Base-by-base conservation (phyloP, 2,113 vertebrate genomes). In the Prionailurus viverrinus region DNA sequence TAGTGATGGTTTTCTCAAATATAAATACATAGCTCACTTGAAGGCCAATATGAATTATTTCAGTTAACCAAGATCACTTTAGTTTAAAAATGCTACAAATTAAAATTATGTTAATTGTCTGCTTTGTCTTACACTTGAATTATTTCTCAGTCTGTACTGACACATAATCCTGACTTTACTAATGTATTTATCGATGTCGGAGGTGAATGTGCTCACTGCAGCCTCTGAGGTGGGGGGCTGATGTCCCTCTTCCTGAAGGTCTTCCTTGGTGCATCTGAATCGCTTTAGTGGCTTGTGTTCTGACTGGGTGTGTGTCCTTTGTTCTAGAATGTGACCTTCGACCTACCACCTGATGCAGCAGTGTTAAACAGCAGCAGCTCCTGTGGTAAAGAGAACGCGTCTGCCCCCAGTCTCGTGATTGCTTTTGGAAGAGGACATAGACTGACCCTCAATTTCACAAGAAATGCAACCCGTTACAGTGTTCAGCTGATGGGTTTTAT, bases 321-420 rank as follows among this genome's bases (percentile, higher is more conserved):
- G 65, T 93, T 95, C 74, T 97, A 99, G 99, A 98, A 82, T 0
- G 76, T 15, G 0, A 98, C 27, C 65, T 97, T 99, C 12, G 0
- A 36, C 1, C 99, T 99, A 94, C 99, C 99, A 0, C 8, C 97
- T 78, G 98, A 98, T 0, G 98, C 99, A 74, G 3, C 84, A 5
- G 98, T 99, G 18, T 95, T 98, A 4, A 93, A 87, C 1, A 97
- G 83, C 86, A 99, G 99, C 97, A 99, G 99, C 97, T 99, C 99
- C 0, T 99, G 99, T 69, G 99, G 98, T 14, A 74, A 88, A 66
- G 78, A 18, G 29, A 94, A 95, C 0, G 0, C 12, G 51, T 95
- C 97, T n/a, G 65, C 97, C 3, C 94, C 99, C 0, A 1, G 92
- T 89, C 98, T 99, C 89, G 66, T 96, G 8, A 89, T 99, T 48